phyloP scores from a whole-genome alignment of 2,888 invertebrate genomes.

The Ormia ochracea region DNA sequence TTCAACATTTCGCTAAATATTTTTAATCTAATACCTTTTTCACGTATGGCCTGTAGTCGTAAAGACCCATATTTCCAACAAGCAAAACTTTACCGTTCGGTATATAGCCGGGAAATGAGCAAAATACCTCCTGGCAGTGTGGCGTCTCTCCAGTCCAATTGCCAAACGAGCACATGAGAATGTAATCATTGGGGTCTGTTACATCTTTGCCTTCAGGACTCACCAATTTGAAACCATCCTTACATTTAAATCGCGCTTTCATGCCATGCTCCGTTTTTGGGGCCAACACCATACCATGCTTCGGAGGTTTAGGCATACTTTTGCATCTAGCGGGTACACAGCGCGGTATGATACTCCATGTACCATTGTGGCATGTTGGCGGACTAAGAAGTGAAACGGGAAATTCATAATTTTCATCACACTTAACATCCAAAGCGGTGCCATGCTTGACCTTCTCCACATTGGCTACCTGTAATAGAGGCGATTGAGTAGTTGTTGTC shows the following conservation, averaged over 20 bases:
- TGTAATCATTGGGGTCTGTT: slow-evolving; percentile 79
- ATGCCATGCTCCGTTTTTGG: slow-evolving; percentile 98
- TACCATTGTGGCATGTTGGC: slow-evolving; percentile 94
- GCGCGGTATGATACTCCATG: slow-evolving; percentile 95
- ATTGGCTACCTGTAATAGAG: slow-evolving; percentile 65
- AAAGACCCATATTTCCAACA: slow-evolving; percentile 96
- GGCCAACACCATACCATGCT: slow-evolving; percentile 96
- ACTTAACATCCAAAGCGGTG: slow-evolving; percentile 85
- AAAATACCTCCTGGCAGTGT: slow-evolving; percentile 91
- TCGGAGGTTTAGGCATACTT: slow-evolving; percentile 88
- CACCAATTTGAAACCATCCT: slow-evolving; percentile 92
- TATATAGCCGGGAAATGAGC: slow-evolving; percentile 94
- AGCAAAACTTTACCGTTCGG: slow-evolving; percentile 92
- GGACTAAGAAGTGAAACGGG: slow-evolving; percentile 84
- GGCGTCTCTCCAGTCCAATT: slow-evolving; percentile 95
- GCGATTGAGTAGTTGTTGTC: slow-evolving; percentile 71
- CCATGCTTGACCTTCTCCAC: slow-evolving; percentile 82
- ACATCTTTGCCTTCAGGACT: slow-evolving; percentile 80
- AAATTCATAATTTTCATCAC: slow-evolving; percentile 91
- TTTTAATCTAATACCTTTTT: slow-evolving; percentile 81
- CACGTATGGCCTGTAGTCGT: slow-evolving; percentile 96
- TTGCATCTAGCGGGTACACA: slow-evolving; percentile 91
- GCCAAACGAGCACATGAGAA: slow-evolving; percentile 93
- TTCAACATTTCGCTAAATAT: slow-evolving; percentile 57
- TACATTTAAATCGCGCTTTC: slow-evolving; percentile 94